Percentiles rank a stretch among this genome's conserved stretches.
These are phyloP conservation scores for Rhabdomys pumilio DNA, from an alignment of 2,797 vertebrate genomes.

Conservation along the genomic window DNA sequence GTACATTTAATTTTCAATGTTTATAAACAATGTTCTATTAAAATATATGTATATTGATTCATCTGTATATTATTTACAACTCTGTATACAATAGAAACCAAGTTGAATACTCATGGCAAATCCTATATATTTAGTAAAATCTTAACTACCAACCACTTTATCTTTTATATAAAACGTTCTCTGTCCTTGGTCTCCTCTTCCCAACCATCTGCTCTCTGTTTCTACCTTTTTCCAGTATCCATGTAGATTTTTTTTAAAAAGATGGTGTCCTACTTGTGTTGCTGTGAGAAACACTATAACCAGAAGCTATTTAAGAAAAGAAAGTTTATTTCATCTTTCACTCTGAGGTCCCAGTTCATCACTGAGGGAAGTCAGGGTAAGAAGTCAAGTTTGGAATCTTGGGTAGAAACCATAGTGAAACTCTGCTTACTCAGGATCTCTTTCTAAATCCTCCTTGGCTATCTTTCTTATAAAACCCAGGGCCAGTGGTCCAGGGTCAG, in stretches of 20 bases:
- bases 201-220: not conserved
- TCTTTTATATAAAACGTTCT: not conserved
- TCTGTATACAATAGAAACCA: not conserved
- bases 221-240: not conserved
- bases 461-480: not conserved
- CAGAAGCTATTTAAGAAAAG: not conserved
- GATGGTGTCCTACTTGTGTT: not conserved
- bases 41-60: not conserved
- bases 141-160: not conserved
- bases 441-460: not conserved
- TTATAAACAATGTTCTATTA: conserved; percentile 28
- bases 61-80: conserved; percentile 52
- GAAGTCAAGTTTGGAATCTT: too few species aligned
- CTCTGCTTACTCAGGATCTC: too few species aligned
- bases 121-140: not conserved
- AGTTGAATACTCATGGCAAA: not conserved
- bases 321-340: not conserved
- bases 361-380: not conserved
- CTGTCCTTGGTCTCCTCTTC: not conserved
- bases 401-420: not conserved
- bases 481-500: not conserved
- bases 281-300: not conserved
- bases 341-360: not conserved
- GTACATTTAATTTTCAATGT: conserved; percentile 5
- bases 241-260: not conserved